A percentile compares a stretch with the other conserved stretches of the same genome.
Conservation (phyloP, 2,888 invertebrate genomes). For the Amphipyra tragopoginis region DNA sequence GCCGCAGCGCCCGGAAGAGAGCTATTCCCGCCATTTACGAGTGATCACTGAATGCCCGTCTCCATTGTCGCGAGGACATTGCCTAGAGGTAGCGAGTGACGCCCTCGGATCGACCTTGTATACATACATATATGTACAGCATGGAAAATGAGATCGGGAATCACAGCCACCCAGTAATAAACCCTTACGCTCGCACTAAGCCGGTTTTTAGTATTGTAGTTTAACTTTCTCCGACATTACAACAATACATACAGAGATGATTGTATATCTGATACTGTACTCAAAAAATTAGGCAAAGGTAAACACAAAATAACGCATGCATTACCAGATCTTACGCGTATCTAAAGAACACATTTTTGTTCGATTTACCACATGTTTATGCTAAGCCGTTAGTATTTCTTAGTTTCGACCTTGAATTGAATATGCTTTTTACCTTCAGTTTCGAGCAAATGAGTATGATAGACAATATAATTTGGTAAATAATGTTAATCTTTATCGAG, state of each 20-base stretch:
- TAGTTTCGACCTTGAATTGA: not conserved
- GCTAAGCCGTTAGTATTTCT: not conserved
- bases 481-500: constrained; percentile 46
- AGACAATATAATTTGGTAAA: constrained; percentile 31
- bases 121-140: constrained; percentile 25
- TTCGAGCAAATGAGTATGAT: constrained; percentile 16
- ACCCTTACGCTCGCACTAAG: too few species aligned
- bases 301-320: not conserved
- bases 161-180: constrained; percentile 26
- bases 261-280: not conserved
- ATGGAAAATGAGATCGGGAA: constrained; percentile 49
- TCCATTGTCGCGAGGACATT: constrained; percentile 70
- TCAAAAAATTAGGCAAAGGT: not conserved
- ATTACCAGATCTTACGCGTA: not conserved
- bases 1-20: constrained; percentile 70
- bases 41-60: constrained; percentile 67
- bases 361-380: not conserved
- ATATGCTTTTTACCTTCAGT: not conserved
- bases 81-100: constrained; percentile 50
- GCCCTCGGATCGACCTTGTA: constrained; percentile 60
- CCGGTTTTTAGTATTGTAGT: too few species aligned
- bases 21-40: constrained; percentile 77
- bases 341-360: constrained; percentile 2
- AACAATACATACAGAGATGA: not conserved
- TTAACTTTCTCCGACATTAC: constrained; percentile 28